Conservation (phyloP, 2,797 vertebrate genomes). For the Acanthurus leucopareius region DNA sequence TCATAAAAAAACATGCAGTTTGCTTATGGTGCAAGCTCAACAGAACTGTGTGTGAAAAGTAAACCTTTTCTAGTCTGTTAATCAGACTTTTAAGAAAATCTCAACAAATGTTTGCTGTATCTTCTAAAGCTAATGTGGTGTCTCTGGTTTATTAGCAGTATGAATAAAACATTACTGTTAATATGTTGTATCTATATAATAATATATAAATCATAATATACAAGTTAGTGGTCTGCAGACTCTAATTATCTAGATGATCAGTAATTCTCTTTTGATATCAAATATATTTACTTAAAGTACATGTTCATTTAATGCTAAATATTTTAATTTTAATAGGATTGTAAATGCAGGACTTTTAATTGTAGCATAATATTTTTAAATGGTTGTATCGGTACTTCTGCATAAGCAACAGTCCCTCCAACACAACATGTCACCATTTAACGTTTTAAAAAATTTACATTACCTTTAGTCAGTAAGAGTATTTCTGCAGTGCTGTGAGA, state of each 20-base stretch:
- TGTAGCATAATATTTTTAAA: background rate
- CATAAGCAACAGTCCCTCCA: background rate
- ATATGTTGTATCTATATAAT: too few species aligned
- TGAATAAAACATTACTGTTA: too few species aligned
- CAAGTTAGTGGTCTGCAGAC: too few species aligned
- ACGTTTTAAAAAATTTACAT: background rate
- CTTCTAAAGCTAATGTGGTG: background rate
- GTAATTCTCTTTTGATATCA: too few species aligned
- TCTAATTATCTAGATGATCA: too few species aligned
- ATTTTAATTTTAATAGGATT: background rate
- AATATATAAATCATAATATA: too few species aligned
- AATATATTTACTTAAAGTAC: too few species aligned
- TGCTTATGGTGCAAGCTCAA: background rate
- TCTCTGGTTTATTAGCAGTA: background rate
- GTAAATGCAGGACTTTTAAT: background rate
- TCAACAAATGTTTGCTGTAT: background rate
- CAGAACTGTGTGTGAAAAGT: background rate
- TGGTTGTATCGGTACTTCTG: background rate
- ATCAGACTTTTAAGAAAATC: background rate
- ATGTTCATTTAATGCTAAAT: background rate
- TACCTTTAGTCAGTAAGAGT: background rate
- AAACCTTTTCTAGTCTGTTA: background rate
- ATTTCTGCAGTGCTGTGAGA: background rate
- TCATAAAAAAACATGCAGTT: background rate
- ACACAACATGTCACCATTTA: background rate